Evolutionary conservation across 2,888 invertebrate species (phyloP).

Genomic region (Argyra leucocephala): DNA sequence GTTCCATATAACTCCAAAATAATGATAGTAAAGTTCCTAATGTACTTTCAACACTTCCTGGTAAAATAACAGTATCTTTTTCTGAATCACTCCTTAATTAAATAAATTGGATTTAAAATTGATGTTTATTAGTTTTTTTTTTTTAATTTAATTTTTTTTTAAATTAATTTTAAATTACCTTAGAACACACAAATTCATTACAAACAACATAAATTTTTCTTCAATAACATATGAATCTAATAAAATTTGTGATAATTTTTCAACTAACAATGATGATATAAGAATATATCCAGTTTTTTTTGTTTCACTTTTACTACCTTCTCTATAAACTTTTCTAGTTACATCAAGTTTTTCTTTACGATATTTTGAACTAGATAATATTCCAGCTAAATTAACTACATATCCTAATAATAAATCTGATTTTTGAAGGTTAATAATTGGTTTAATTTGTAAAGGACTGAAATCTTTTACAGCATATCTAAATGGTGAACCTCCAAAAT

Average conservation of each 20-base stretch:
- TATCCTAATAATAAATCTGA: slow-evolving; percentile 35
- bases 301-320: slow-evolving; percentile 26
- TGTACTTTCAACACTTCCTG: slow-evolving; percentile 33
- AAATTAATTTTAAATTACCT: slow-evolving; percentile 22
- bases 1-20: slow-evolving; percentile 41
- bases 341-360: slow-evolving; percentile 22
- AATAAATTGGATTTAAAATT: background rate
- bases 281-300: slow-evolving; percentile 50
- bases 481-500: slow-evolving; percentile 63
- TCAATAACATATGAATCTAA: slow-evolving; percentile 61
- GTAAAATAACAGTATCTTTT: slow-evolving; percentile 29
- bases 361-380: slow-evolving; percentile 34
- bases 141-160: background rate
- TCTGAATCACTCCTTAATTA: slow-evolving; percentile 29
- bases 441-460: slow-evolving; percentile 54
- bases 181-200: slow-evolving; percentile 31
- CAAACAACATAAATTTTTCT: slow-evolving; percentile 52
- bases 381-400: slow-evolving; percentile 35
- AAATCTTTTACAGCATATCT: slow-evolving; percentile 60
- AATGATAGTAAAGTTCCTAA: slow-evolving; percentile 36
- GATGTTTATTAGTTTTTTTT: no score
- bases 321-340: slow-evolving; percentile 14
- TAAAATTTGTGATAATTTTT: slow-evolving; percentile 53
- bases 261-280: slow-evolving; percentile 48
- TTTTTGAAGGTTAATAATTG: slow-evolving; percentile 32